Base-by-base conservation (phyloP, 92 coral and sea anemone genomes). In the Micromussa lordhowensis region DNA sequence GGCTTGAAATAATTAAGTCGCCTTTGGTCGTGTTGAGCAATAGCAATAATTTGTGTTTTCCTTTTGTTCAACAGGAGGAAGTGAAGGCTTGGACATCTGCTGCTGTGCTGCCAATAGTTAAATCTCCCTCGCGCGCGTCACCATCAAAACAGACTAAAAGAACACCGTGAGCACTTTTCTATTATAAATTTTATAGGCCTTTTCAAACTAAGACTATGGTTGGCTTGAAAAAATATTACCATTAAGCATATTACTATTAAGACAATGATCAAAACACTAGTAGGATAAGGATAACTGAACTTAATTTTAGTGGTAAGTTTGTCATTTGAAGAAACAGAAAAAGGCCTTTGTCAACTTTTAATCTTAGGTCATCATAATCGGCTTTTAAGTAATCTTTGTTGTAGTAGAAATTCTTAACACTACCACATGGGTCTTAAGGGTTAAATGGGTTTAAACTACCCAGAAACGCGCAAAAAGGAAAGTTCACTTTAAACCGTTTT, bases 1-100 rank as follows among this genome's bases (percentile, higher is more conserved):
- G 30, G 13, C 1, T 30, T 59, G 68, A 59, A 21, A 59, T n/a
- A n/a, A n/a, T n/a, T n/a, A n/a, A 59, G 22, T 36, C 38, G 26
- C 17, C 4, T 59, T 4, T 59, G 26, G 4, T 58, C 26, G 64
- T 4, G 18, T 58, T 63, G 30, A 24, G 5, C 13, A 66, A 12
- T 18, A 26, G 71, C 4, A 66, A 66, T 12, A 66, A 26, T 12
- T 26, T 12, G 15, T 66, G 10, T 55, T 63, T 49, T 59, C 75
- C 21, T 72, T 36, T 26, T 26, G 36, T 75, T 35, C 59, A 34
- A 84, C 49, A 97, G 99, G 99, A 94, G 28, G 99, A 97, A n/a
- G 99, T 97, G 11, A 90, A 93, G 72, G 91, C 89, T 35, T 97
- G 99, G 99, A 92, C 99, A 35, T 90, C 92, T 30, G 94, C 91